Evolutionary conservation across 2,888 invertebrate species (phyloP), one percentile per base, ranked within the genome.

Genomic region (Cephus pygmeus): DNA sequence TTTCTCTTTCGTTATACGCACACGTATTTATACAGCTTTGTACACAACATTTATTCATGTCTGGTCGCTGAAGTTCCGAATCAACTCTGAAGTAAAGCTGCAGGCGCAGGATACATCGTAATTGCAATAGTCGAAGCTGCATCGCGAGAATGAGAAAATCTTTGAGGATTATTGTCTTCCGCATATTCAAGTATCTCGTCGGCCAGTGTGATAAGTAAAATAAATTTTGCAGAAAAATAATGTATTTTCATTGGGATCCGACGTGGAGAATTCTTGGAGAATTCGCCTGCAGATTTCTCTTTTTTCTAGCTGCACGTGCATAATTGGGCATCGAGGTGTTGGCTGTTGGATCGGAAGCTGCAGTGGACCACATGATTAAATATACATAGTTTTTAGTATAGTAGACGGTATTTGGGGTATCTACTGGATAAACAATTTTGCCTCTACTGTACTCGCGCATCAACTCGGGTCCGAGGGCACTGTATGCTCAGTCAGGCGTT

Each of bases 341-440:
- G 56, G 2, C 23, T 23, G 56, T 56, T 56, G 56, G 9, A 56
- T 56, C 56, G 56, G 56, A 56, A 56, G 23, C 56, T 56, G 56
- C 56, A 56, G 56, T 56, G 23, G 9, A 56, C 56, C 56, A 6
- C 9, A 78, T 73, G 78, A 80, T 80, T 33, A 33, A 82, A 80
- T 82, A 80, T 80, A 80, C 77, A 80, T 76, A 78, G 75, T 79
- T 79, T 73, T 40, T 77, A 69, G 77, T 81, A 79, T 78, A 80
- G 23, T 31, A 31, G 69, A 33, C 77, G 75, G 80, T 77, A 79
- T 80, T 78, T 78, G 81, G 79, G 80, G 80, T 79, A 79, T 77
- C 56, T 81, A 84, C 80, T 80, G 78, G 81, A 79, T 82, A 83
- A 82, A 85, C 82, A 83, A 79, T 84, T 82, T 80, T 80, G 83